These are phyloP conservation scores for Myxocyprinus asiaticus DNA, from an alignment of 2,113 vertebrate genomes.

Conservation along the genomic window DNA sequence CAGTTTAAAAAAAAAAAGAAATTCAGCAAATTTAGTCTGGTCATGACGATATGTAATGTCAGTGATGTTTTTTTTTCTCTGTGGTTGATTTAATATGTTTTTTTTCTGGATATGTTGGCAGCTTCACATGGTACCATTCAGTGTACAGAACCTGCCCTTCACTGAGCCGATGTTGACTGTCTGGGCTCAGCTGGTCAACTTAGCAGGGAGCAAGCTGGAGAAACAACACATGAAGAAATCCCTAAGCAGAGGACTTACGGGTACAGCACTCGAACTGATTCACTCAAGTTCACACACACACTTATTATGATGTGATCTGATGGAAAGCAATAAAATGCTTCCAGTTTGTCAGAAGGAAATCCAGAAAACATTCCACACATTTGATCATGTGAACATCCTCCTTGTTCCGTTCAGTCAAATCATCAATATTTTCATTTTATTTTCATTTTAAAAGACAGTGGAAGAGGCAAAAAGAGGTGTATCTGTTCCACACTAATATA, in stretches of 20 bases:
- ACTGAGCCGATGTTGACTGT: constrained; percentile 89
- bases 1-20: too few species aligned
- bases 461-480: not conserved
- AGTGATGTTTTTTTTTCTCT: too few species aligned
- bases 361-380: not conserved
- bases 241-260: constrained; percentile 83
- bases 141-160: constrained; percentile 92
- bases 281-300: not conserved
- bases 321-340: not conserved
- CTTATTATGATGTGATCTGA: not conserved
- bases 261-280: constrained; percentile 62
- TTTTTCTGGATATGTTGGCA: constrained; percentile 55
- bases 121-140: constrained; percentile 89
- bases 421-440: too few species aligned
- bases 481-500: not conserved
- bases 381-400: not conserved
- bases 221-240: constrained; percentile 91
- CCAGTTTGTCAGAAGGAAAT: too few species aligned
- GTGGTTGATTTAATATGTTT: not conserved
- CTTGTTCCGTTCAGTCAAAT: too few species aligned
- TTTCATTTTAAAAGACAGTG: too few species aligned
- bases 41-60: too few species aligned
- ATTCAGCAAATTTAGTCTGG: too few species aligned
- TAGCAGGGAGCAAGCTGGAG: constrained; percentile 93
- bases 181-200: constrained; percentile 95